phyloP scores from a whole-genome alignment of 2,113 vertebrate species.

The Gobio gobio region DNA sequence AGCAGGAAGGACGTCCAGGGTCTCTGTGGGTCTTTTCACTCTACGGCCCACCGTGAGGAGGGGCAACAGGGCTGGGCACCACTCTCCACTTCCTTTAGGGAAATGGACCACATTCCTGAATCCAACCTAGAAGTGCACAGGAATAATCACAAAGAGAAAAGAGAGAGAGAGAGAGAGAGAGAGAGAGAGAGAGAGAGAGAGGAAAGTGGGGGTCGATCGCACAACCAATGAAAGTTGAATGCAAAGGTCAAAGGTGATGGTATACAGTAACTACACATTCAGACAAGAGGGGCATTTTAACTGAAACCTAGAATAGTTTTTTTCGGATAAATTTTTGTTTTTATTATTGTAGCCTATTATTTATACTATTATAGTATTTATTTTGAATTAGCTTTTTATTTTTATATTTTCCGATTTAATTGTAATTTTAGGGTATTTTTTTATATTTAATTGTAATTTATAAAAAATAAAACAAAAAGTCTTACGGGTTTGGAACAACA shows the following conservation, averaged over 20 bases:
- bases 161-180: conserved; percentile 1
- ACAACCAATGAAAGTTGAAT: conserved; percentile 24
- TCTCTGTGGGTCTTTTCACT: conserved; percentile 67
- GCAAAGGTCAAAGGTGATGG: neutral
- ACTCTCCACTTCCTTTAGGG: conserved; percentile 62
- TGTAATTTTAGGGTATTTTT: too few species aligned
- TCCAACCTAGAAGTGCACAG: conserved; percentile 29
- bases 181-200: neutral
- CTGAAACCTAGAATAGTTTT: neutral
- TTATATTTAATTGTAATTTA: too few species aligned
- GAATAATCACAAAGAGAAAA: neutral
- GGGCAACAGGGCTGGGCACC: conserved; percentile 48
- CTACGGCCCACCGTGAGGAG: conserved; percentile 47
- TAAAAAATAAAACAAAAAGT: too few species aligned
- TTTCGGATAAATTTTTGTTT: neutral
- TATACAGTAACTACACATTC: neutral
- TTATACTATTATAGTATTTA: neutral
- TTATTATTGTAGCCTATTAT: neutral
- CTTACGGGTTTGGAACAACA: too few species aligned
- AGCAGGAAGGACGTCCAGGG: conserved; percentile 63
- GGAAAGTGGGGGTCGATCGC: neutral
- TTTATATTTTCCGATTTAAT: neutral
- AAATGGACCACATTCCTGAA: conserved; percentile 67
- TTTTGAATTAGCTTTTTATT: neutral
- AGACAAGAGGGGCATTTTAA: neutral